Percentiles rank a stretch among this genome's conserved stretches.
Evolutionary conservation across 1,140 invertebrate species (phyloP).

Genomic region (Lethrus apterus): DNA sequence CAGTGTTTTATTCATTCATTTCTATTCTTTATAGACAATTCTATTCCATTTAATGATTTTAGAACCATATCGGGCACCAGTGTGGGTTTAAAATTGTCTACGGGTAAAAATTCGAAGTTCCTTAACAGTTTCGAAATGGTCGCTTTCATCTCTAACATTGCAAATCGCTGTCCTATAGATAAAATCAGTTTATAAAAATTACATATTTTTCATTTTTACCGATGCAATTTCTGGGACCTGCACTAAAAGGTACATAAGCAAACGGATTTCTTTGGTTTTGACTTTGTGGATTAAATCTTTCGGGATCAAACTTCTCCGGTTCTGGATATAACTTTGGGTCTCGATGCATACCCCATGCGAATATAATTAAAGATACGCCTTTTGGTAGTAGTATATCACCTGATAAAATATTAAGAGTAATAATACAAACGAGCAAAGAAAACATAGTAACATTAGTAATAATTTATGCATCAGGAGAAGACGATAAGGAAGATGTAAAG

Average conservation of each 20-base stretch:
- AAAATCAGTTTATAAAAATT: too few species aligned
- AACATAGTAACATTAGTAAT: too few species aligned
- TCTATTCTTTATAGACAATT: too few species aligned
- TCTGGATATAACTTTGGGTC: conserved; percentile 52
- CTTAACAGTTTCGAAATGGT: conserved; percentile 58
- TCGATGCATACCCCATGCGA: conserved; percentile 51
- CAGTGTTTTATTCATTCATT: too few species aligned
- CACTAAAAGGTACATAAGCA: conserved; percentile 53
- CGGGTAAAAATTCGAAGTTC: conserved; percentile 48
- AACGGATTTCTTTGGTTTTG: conserved; percentile 46
- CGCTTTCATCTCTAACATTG: conserved; percentile 68
- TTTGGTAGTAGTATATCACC: conserved; percentile 44
- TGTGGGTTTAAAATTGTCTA: conserved; percentile 26
- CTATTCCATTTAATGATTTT: conserved; percentile 8
- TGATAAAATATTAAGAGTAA: too few species aligned
- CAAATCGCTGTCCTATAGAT: conserved; percentile 66
- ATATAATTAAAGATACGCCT: conserved; percentile 44
- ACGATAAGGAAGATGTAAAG: background rate
- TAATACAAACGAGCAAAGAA: too few species aligned
- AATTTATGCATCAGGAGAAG: conserved; percentile 1
- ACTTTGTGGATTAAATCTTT: conserved; percentile 46
- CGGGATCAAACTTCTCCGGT: conserved; percentile 61
- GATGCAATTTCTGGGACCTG: conserved; percentile 59
- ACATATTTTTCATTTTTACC: too few species aligned
- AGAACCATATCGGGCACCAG: conserved; percentile 3